phyloP scores from a whole-genome alignment of 1,140 invertebrate genomes.

The Plectus sambesii region DNA sequence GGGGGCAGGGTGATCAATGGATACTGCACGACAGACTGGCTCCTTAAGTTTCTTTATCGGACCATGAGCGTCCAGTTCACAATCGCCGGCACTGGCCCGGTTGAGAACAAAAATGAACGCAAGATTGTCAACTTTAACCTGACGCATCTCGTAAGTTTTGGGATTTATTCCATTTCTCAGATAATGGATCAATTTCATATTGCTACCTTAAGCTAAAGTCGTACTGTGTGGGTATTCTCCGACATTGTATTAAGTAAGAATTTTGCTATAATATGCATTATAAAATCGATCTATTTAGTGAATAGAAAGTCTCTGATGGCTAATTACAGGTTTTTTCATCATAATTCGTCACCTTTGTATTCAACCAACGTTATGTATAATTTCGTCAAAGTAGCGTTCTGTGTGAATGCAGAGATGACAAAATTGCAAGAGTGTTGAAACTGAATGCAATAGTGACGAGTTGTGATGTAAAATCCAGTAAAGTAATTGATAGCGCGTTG shows the following conservation, averaged over 20 bases:
- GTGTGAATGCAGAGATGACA: too few relatives aligned
- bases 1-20: slow-evolving; percentile 51
- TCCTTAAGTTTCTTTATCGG: slow-evolving; percentile 49
- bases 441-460: too few relatives aligned
- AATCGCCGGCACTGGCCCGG: slow-evolving; percentile 48
- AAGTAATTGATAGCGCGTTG: too few relatives aligned
- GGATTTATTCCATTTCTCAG: background rate
- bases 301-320: slow-evolving; percentile 5
- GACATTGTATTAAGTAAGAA: slow-evolving; percentile 5
- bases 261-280: too few relatives aligned
- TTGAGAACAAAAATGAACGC: slow-evolving; percentile 45
- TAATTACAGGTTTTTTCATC: too few relatives aligned
- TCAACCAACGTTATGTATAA: too few relatives aligned
- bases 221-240: slow-evolving; percentile 11
- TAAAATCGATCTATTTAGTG: background rate
- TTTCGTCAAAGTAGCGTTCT: too few relatives aligned
- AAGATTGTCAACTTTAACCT: slow-evolving; percentile 45
- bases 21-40: slow-evolving; percentile 50
- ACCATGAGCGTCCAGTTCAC: slow-evolving; percentile 48
- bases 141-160: slow-evolving; percentile 40
- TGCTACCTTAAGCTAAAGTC: background rate
- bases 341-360: too few relatives aligned
- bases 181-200: slow-evolving; percentile 5
- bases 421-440: too few relatives aligned
- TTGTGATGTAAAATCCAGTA: too few relatives aligned